phyloP scores from a whole-genome alignment of 2,888 invertebrate species.

The Plutella xylostella region DNA sequence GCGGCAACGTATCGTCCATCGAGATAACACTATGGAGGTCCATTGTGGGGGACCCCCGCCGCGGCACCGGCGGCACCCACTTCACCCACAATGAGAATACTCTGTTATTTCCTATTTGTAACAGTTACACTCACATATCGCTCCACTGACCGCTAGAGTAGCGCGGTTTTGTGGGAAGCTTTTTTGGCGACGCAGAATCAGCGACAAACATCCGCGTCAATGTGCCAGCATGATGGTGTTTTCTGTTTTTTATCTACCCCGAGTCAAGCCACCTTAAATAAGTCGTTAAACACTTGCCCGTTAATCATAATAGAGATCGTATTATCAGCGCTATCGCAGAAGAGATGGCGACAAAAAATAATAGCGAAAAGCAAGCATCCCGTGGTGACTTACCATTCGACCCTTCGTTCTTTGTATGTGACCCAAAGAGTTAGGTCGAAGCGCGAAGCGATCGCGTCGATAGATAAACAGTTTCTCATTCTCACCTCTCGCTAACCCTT shows the following conservation, averaged over 20 bases:
- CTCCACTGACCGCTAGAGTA: constrained; percentile 51
- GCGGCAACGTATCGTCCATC: constrained; percentile 64
- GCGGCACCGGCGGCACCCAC: constrained; percentile 35
- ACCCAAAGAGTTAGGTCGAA: constrained; percentile 58
- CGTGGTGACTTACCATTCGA: constrained; percentile 43
- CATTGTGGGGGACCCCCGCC: constrained; percentile 57
- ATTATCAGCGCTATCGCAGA: constrained; percentile 36
- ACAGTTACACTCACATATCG: constrained; percentile 52
- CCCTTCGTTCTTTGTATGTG: constrained; percentile 57
- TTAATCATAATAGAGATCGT: constrained; percentile 38
- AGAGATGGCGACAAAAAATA: constrained; percentile 52
- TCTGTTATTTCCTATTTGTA: constrained; percentile 55
- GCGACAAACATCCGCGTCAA: constrained; percentile 16
- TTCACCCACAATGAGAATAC: constrained; percentile 42
- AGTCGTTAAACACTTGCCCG: constrained; percentile 35
- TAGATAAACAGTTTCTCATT: constrained; percentile 66
- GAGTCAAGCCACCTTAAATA: constrained; percentile 22
- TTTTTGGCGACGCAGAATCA: constrained; percentile 15
- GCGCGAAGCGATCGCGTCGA: constrained; percentile 35
- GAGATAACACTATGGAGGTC: constrained; percentile 65
- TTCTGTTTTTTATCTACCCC: constrained; percentile 19
- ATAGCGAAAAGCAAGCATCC: constrained; percentile 39
- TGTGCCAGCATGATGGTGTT: constrained; percentile 22
- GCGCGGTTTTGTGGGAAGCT: constrained; percentile 52
- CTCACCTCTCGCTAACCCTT: constrained; percentile 51